These are phyloP conservation scores for Meloe dianella DNA, from an alignment of 2,888 invertebrate genomes.

Conservation along the genomic window DNA sequence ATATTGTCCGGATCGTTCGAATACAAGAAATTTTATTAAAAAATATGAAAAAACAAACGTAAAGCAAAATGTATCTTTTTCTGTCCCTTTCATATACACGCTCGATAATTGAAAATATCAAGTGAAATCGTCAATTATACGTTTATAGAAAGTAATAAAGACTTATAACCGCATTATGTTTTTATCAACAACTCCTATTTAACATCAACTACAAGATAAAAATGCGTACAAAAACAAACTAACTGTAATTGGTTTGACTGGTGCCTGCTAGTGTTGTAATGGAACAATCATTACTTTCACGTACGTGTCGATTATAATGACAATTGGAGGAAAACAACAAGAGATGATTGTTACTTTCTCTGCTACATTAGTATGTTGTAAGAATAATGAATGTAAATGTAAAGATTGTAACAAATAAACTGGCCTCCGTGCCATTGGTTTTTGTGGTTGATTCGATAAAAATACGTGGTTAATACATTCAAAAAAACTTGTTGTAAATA, in stretches of 20 bases:
- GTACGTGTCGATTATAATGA: not conserved
- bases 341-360: not conserved
- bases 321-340: not conserved
- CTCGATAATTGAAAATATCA: not conserved
- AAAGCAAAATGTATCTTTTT: not conserved
- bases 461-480: not conserved
- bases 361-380: not conserved
- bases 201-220: not conserved
- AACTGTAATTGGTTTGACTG: not conserved
- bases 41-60: not conserved
- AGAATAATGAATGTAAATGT: not conserved
- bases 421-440: not conserved
- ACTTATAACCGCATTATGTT: slow-evolving; percentile 1
- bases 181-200: not conserved
- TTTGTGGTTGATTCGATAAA: not conserved
- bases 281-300: not conserved
- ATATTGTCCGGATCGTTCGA: not conserved
- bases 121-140: slow-evolving; percentile 4
- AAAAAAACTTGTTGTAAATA: not conserved
- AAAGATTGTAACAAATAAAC: not conserved
- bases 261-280: not conserved
- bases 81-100: no score
- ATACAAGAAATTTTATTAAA: not conserved
- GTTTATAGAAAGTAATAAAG: slow-evolving; percentile 1
- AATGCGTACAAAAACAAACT: not conserved